A percentile compares a stretch with the other conserved stretches of the same genome.
phyloP scores from a whole-genome alignment of 2,113 vertebrate species.

The Bujurquina vittata region DNA sequence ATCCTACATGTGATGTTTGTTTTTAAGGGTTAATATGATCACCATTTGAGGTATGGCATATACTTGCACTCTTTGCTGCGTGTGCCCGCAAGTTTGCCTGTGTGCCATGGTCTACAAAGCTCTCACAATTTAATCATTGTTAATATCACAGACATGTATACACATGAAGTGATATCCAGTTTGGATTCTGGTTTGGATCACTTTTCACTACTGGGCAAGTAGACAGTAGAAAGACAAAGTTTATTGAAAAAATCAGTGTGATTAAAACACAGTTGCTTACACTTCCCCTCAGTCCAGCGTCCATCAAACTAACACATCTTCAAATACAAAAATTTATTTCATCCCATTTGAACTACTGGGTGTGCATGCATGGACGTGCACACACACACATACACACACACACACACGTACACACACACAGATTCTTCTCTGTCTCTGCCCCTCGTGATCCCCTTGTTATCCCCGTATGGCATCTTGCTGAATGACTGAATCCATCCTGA shows the following conservation, averaged over 20 bases:
- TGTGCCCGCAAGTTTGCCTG: not conserved
- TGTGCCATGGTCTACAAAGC: not conserved
- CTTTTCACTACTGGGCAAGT: not conserved
- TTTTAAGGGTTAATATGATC: not conserved
- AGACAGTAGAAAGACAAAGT: not conserved
- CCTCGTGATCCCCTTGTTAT: constrained; percentile 54
- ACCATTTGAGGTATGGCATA: not conserved
- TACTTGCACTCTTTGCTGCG: not conserved
- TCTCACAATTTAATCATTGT: not conserved
- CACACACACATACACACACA: not conserved
- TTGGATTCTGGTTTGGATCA: not conserved
- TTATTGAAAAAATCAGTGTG: not conserved
- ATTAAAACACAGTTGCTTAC: not conserved
- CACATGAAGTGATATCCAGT: not conserved
- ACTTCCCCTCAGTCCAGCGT: not conserved
- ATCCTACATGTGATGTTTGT: not conserved
- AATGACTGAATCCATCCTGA: constrained; percentile 80
- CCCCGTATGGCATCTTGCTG: constrained; percentile 61
- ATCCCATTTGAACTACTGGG: constrained; percentile 1
- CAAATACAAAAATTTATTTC: constrained; percentile 23
- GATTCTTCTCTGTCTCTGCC: not conserved
- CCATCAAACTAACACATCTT: not conserved
- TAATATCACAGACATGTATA: not conserved
- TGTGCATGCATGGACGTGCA: not conserved
- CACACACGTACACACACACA: not conserved